Evolutionary conservation across 2,888 invertebrate species (phyloP).

Genomic region (Charanyca ferruginea): DNA sequence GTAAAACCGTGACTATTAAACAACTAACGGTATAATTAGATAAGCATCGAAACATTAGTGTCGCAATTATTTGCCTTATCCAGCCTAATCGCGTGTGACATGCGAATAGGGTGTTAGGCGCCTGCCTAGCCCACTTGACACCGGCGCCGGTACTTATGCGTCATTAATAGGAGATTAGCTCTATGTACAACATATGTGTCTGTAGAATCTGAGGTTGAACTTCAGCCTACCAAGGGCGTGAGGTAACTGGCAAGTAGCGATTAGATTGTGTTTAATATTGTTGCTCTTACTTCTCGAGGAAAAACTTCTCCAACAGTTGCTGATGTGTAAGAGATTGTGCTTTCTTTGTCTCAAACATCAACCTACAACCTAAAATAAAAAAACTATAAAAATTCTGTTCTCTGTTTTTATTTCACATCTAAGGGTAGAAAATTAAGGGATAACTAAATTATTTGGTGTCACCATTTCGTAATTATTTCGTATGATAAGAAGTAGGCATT

Average conservation of each 20-base stretch:
- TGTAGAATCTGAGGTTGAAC: slow-evolving; percentile 1
- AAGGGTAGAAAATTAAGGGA: too few species aligned
- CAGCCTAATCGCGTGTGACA: slow-evolving; percentile 48
- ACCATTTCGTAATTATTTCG: too few species aligned
- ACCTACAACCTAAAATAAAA: too few species aligned
- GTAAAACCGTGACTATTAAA: slow-evolving; percentile 32
- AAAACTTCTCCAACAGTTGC: too few species aligned
- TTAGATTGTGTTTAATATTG: background rate
- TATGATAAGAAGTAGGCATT: too few species aligned
- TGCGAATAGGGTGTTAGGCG: slow-evolving; percentile 48
- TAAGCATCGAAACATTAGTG: slow-evolving; percentile 47
- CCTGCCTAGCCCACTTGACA: slow-evolving; percentile 42
- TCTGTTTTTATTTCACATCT: too few species aligned
- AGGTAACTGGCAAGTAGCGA: too few species aligned
- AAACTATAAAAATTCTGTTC: too few species aligned
- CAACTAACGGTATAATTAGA: slow-evolving; percentile 30
- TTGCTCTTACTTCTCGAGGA: too few species aligned
- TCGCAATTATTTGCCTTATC: slow-evolving; percentile 53
- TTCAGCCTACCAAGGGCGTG: background rate
- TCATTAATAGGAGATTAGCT: slow-evolving; percentile 32
- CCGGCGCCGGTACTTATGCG: slow-evolving; percentile 12
- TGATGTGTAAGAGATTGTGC: too few species aligned
- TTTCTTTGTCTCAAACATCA: too few species aligned
- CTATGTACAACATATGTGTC: slow-evolving; percentile 16
- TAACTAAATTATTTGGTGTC: too few species aligned